Base-by-base conservation (phyloP, 2,113 vertebrate species). In the Passer montanus region DNA sequence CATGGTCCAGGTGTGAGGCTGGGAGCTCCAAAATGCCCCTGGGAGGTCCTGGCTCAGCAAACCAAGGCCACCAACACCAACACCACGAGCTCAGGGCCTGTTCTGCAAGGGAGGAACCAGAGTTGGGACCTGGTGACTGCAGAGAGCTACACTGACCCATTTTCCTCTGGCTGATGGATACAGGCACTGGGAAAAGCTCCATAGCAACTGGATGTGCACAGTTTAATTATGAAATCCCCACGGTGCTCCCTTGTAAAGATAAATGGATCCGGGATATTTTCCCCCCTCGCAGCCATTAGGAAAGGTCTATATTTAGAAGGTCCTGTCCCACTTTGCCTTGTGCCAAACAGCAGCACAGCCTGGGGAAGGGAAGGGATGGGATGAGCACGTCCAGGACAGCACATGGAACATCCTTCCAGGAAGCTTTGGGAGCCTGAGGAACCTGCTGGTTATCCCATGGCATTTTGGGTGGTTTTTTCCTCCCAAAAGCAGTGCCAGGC, bases 141-240 rank as follows among this genome's bases (percentile, higher is more conserved):
- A 50, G 50, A 49, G 56, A 91, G 44, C 17, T 14, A 27, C 46
- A 19, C 74, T 97, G 98, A 97, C 96, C 97, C 97, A 96, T 86
- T 97, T 98, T 95, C 83, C 86, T 90, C 87, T 41, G 69, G 78
- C 93, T 93, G 92, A 79, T 27, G 84, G 95, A 95, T 95, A 52
- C 82, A 30, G 49, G 87, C 30, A 7, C 84, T 69, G 94, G 94
- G 86, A 64, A 82, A n/a, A 70, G 59, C 67, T 26, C 97, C 93
- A 96, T 97, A 97, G 97, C 96, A 97, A 98, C 97, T 86, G 91
- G 94, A 93, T 55, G 67, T 84, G 62, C 52, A 22, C 67, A 82
- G 90, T 81, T 93, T 93, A 83, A 91, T 95, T 80, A 83, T 69
- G 19, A 78, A 92, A 89, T 95, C 94, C 92, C 95, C 64, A n/a